phyloP scores from a whole-genome alignment of 2,113 vertebrate species.

The Brachirus orientalis region DNA sequence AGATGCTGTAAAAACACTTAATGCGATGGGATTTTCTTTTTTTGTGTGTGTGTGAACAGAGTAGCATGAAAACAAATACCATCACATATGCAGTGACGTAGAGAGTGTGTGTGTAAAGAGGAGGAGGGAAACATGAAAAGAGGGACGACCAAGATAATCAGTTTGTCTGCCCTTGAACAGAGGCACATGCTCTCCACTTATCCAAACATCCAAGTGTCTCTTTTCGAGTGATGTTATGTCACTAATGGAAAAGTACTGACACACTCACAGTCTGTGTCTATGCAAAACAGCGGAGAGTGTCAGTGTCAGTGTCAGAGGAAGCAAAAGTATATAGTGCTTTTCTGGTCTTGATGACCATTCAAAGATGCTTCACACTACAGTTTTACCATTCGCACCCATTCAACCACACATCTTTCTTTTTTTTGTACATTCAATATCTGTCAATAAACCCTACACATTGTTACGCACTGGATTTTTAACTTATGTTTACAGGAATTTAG shows the following conservation, averaged over 20 bases:
- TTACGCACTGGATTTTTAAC: too few species aligned
- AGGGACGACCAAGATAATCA: too few species aligned
- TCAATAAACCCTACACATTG: too few species aligned
- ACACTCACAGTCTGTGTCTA: constrained; percentile 23
- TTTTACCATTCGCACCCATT: too few species aligned
- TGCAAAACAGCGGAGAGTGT: constrained; percentile 54
- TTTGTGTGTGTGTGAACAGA: neutral
- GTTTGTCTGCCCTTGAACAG: neutral
- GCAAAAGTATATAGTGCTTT: too few species aligned
- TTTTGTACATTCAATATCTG: too few species aligned
- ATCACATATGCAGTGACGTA: neutral
- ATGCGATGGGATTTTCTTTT: neutral
- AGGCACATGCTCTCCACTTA: constrained; percentile 42
- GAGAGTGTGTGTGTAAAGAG: neutral
- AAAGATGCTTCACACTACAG: too few species aligned
- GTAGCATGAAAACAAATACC: neutral
- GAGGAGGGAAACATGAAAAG: neutral
- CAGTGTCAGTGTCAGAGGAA: constrained; percentile 8
- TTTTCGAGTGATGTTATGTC: constrained; percentile 31
- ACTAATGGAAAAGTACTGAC: constrained; percentile 61
- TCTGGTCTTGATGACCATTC: too few species aligned
- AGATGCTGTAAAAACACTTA: too few species aligned
- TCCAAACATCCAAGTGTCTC: constrained; percentile 33
- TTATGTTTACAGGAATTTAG: too few species aligned
- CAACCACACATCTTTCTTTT: too few species aligned